A percentile compares a stretch with the other conserved stretches of the same genome.
Conservation (phyloP, 1,140 invertebrate genomes). For the Venturia canescens region DNA sequence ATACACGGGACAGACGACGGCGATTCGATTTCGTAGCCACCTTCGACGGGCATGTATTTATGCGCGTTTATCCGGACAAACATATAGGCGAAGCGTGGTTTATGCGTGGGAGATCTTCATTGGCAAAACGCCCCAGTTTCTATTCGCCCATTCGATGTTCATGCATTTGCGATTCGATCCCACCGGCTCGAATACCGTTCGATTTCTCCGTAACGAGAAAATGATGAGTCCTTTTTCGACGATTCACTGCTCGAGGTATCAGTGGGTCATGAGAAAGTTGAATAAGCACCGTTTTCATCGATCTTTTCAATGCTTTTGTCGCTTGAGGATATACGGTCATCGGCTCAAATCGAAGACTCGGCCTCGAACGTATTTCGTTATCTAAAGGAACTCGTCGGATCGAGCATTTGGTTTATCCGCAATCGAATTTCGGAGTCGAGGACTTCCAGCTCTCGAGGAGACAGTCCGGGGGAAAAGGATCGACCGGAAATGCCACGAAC, state of each 20-base stretch:
- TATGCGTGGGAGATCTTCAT: constrained; percentile 53
- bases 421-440: no score
- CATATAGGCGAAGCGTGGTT: neutral
- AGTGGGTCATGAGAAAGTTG: constrained; percentile 12
- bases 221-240: constrained; percentile 5
- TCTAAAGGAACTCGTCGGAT: no score
- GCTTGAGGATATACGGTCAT: no score
- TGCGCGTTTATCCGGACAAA: neutral
- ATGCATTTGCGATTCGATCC: constrained; percentile 25
- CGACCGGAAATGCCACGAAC: no score
- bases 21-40: constrained; percentile 31
- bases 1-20: neutral
- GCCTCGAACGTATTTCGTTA: no score
- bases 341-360: no score
- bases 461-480: no score
- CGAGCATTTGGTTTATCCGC: no score
- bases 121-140: constrained; percentile 41
- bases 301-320: no score
- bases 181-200: constrained; percentile 31
- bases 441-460: no score
- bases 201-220: constrained; percentile 3
- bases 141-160: constrained; percentile 37
- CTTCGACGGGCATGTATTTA: neutral
- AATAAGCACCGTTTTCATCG: no score
- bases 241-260: neutral